Evolutionary conservation across 2,888 invertebrate genomes (phyloP).

Genomic region (Andrena hattorfiana): DNA sequence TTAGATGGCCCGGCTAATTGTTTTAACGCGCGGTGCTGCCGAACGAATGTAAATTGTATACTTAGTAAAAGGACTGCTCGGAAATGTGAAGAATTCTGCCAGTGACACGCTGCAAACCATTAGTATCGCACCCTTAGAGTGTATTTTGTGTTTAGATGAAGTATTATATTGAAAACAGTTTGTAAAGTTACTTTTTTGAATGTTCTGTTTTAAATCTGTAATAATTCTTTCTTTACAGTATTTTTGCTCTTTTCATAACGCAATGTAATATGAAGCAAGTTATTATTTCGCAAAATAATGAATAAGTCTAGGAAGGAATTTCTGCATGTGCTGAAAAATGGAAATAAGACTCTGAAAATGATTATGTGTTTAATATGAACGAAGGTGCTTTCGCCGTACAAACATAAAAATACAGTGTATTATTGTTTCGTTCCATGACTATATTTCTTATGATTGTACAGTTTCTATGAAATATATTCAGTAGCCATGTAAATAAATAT

Average conservation of each 20-base stretch:
- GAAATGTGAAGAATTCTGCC: conserved; percentile 5
- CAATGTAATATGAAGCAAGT: conserved; percentile 31
- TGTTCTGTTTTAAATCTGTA: conserved; percentile 36
- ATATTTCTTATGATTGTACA: conserved; percentile 39
- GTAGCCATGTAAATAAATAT: conserved; percentile 14
- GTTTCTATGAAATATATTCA: conserved; percentile 20
- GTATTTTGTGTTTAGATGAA: conserved; percentile 40
- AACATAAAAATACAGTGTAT: conserved; percentile 34
- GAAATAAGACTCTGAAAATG: conserved; percentile 27
- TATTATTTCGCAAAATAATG: conserved; percentile 27
- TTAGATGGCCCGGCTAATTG: conserved; percentile 2
- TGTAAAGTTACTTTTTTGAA: conserved; percentile 33
- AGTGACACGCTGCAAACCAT: conserved; percentile 3
- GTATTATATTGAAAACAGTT: conserved; percentile 47
- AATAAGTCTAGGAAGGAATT: conserved; percentile 30
- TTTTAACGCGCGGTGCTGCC: conserved; percentile 12
- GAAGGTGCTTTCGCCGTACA: conserved; percentile 53
- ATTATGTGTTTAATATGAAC: conserved; percentile 21
- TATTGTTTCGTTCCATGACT: conserved; percentile 28
- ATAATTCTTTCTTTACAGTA: conserved; percentile 53
- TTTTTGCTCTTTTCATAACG: conserved; percentile 53
- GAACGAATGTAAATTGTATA: conserved; percentile 13
- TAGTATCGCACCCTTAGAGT: conserved; percentile 35
- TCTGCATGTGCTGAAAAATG: conserved; percentile 22
- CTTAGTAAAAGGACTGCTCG: background rate